Evolutionary conservation across 2,113 vertebrate genomes (phyloP).

Genomic region (Mus spicilegus): DNA sequence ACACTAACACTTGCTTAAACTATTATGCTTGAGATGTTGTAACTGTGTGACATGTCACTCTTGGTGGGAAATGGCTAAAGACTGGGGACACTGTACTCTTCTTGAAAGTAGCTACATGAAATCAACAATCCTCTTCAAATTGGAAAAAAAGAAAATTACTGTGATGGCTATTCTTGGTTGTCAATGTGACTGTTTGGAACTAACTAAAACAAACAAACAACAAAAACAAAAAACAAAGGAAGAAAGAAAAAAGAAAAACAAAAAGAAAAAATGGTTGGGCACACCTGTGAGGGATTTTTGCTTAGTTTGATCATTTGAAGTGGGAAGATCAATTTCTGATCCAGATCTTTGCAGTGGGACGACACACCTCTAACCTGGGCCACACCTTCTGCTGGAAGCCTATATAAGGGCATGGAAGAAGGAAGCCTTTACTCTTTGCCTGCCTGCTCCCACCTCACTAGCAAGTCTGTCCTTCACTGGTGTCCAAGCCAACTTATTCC

Average conservation of each 20-base stretch:
- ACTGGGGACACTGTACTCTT: neutral
- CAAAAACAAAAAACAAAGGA: too few species aligned
- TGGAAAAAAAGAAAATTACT: neutral
- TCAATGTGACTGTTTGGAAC: neutral
- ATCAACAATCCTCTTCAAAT: neutral
- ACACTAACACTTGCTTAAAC: neutral
- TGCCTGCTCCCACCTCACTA: neutral
- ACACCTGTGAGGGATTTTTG: neutral
- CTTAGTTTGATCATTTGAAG: neutral
- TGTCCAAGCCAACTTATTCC: neutral
- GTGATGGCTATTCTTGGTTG: neutral
- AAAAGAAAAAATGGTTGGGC: neutral
- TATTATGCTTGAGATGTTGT: neutral
- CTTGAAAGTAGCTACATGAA: neutral
- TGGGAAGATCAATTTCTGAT: neutral
- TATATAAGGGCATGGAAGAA: neutral
- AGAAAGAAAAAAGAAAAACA: too few species aligned
- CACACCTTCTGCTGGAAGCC: neutral
- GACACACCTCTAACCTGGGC: neutral
- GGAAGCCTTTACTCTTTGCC: neutral
- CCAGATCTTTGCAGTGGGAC: neutral
- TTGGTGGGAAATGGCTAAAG: neutral
- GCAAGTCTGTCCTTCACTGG: neutral
- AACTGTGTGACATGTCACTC: neutral
- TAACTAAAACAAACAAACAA: neutral